Percentiles rank a stretch among this genome's conserved stretches.
These are phyloP conservation scores for Elegia similella DNA, from an alignment of 2,888 invertebrate species.

Conservation along the genomic window DNA sequence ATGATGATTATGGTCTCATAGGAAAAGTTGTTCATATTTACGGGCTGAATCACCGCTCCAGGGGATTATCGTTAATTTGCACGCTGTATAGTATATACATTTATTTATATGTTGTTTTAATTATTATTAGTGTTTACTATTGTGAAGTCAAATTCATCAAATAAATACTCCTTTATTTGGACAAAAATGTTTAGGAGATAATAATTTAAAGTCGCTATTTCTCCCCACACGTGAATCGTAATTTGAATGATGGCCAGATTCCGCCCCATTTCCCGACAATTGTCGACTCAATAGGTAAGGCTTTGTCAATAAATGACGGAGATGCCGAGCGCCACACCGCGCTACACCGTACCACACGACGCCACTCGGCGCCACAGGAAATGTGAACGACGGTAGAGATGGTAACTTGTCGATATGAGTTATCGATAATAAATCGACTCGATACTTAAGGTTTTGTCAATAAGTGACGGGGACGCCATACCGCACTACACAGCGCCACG, in stretches of 20 bases:
- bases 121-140: no score
- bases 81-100: no score
- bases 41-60: no score
- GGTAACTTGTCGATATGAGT: background rate
- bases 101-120: no score
- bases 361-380: constrained; percentile 2
- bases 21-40: no score
- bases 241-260: constrained; percentile 9
- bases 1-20: no score
- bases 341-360: background rate
- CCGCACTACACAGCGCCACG: background rate
- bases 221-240: background rate
- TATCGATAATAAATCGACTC: background rate
- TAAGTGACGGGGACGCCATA: constrained; percentile 4
- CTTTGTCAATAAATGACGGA: constrained; percentile 10
- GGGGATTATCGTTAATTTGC: no score
- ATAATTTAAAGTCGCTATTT: background rate
- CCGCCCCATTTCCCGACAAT: constrained; percentile 4
- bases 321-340: background rate
- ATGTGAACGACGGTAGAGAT: constrained; percentile 4
- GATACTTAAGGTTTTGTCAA: background rate
- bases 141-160: no score
- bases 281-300: constrained; percentile 5
- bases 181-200: no score
- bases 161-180: no score